Evolutionary conservation across 2,113 vertebrate genomes (phyloP), one percentile per base, ranked within the genome.

Genomic region (Thalassoma bifasciatum): DNA sequence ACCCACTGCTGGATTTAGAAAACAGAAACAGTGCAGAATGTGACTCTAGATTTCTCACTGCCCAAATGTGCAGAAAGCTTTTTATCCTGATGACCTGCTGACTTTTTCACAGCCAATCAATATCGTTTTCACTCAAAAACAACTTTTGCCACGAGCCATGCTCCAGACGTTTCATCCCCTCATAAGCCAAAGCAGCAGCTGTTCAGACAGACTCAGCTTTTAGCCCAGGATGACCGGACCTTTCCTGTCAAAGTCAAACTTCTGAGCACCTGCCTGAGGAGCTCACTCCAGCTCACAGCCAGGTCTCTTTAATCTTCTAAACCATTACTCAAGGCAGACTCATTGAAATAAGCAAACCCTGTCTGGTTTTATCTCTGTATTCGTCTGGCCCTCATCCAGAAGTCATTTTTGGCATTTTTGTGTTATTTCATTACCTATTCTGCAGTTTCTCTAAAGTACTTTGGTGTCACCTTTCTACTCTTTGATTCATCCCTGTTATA

Each of bases 241-340:
- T 82, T 81, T 62, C n/a, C 40, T 61, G 77, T 78, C 66, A 66
- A 62, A 56, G 75, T 77, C 71, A 78, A 61, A 81, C 72, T 53
- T 76, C 17, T 74, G 61, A 85, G 66, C 74, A 54, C 67, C 84
- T 72, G 79, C 67, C 66, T 69, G 44, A 77, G 36, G 19, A 68
- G 69, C 67, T 79, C 74, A 62, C 26, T 52, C 67, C 38, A 65
- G 30, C 30, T 30, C 30, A 30, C 30, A 30, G 52, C 1, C 2
- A 52, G 42, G 63, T 40, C 40, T 56, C 76, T 63, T 54, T 63
- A 75, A 78, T 72, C 70, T 65, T 59, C 75, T 22, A 49, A 60
- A 60, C 62, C 61, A 26, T 62, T 54, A 42, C 40, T 72, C 16
- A 38, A 37, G 53, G 54, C 51, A 34, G 34, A 47, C 19, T 57